Base-by-base conservation (phyloP, 1,140 invertebrate genomes). In the Sarcophaga peregrina region DNA sequence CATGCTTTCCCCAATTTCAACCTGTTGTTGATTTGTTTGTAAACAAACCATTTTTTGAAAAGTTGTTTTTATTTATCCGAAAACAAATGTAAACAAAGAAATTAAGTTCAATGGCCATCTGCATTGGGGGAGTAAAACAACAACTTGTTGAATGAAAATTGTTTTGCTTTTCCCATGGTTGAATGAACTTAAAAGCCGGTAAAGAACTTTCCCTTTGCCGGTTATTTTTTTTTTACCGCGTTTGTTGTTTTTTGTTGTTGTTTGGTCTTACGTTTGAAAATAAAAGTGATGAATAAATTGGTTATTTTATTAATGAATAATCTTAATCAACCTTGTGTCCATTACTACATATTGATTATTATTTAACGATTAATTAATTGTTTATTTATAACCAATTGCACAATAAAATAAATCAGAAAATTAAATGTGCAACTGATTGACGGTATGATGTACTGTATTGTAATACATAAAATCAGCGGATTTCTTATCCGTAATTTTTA, bases 21-120 rank as follows among this genome's bases (percentile, higher is more conserved):
- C 62, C 17, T 68, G 62, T 68, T 68, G 62, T 9, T 68, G 20
- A 20, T 68, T 68, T 68, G 62, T 68, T 68, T 68, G 62, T 68
- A 68, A 68, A 68, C 62, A 68, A 68, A 68, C n/a, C 20, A 8
- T 62, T 62, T 62, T 62, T 68, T 68, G 5, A 37, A n/a, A n/a
- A 37, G 62, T 68, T 68, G 62, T 68, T 68, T 25, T 68, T 25
- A 6, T 68, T 68, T 68, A 68, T n/a, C 25, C 17, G 9, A 25
- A 68, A 68, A 20, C 17, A 68, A 20, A 20, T 68, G 62, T 68
- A 20, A 68, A 68, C 62, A 68, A 68, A 68, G 62, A 68, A 68
- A 20, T 68, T 20, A n/a, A 68, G 62, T 68, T 68, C 62, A 68
- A 20, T 68, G 8, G 10, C 62, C 17, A 7, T 9, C 25, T 37